Percentiles rank a stretch among this genome's conserved stretches.
These are phyloP conservation scores for Brienomyrus longianalis DNA, from an alignment of 2,113 vertebrate genomes.

Conservation along the genomic window DNA sequence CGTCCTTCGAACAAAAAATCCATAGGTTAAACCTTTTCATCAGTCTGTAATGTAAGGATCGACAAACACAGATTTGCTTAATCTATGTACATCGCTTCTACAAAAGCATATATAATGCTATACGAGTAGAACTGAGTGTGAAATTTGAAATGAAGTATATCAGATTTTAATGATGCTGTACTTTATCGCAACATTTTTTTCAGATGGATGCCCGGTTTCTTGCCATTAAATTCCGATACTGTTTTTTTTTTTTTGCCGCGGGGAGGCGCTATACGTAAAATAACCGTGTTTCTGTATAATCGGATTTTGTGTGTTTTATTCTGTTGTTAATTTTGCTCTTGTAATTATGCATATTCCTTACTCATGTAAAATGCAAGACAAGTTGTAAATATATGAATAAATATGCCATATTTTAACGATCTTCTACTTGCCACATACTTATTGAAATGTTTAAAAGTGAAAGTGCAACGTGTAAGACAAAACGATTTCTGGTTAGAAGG, in stretches of 20 bases:
- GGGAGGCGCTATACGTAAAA: neutral
- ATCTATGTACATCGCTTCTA: neutral
- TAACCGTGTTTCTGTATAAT: neutral
- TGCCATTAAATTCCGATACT: neutral
- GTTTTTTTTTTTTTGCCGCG: neutral
- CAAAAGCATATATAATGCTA: neutral
- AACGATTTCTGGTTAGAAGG: neutral
- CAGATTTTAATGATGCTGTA: neutral
- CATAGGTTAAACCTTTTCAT: neutral
- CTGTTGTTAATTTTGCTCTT: neutral
- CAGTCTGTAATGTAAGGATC: neutral
- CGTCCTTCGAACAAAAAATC: neutral
- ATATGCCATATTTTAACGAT: neutral
- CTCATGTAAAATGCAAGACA: neutral
- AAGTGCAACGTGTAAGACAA: neutral
- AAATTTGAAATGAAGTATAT: neutral
- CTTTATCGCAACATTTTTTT: neutral
- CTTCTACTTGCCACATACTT: neutral
- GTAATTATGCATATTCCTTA: neutral
- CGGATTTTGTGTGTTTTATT: neutral
- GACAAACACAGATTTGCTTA: neutral
- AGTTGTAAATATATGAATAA: neutral
- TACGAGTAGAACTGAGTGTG: neutral
- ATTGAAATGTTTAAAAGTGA: slow-evolving; percentile 7
- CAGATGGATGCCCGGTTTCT: neutral